These are phyloP conservation scores for Pogonus chalceus DNA, from an alignment of 1,140 invertebrate species.

Conservation along the genomic window DNA sequence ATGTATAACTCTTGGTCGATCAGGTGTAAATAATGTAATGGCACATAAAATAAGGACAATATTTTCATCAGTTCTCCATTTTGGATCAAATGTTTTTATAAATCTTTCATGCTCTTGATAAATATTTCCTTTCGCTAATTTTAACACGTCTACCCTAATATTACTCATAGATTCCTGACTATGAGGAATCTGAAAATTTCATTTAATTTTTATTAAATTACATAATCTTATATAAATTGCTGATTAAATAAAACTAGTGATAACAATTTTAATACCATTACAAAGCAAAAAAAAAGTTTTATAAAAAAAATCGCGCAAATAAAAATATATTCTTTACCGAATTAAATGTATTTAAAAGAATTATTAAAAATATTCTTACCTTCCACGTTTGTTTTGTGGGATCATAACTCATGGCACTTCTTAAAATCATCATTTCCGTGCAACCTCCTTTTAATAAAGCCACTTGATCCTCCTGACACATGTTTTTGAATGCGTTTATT, in stretches of 20 bases:
- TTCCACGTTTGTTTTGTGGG: conserved; percentile 75
- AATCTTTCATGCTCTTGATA: conserved; percentile 77
- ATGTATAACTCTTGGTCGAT: conserved; percentile 69
- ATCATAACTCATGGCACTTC: conserved; percentile 82
- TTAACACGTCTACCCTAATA: conserved; percentile 75
- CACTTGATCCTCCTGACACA: conserved; percentile 86
- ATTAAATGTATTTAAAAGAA: conserved; percentile 5
- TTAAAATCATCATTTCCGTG: conserved; percentile 85
- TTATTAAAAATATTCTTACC: conserved; percentile 35
- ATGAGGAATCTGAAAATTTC: conserved; percentile 52
- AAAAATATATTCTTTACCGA: conserved; percentile 10
- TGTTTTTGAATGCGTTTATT: conserved; percentile 76
- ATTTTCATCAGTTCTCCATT: conserved; percentile 74
- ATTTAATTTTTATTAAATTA: conserved; percentile 1
- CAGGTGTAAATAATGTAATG: conserved; percentile 79
- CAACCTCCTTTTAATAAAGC: conserved; percentile 80
- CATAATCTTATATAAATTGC: neutral
- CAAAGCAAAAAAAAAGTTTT: no score
- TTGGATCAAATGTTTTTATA: conserved; percentile 66
- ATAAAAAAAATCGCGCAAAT: conserved; percentile 10
- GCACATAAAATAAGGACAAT: conserved; percentile 83
- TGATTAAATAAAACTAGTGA: no score
- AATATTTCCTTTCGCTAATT: conserved; percentile 75
- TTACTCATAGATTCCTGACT: conserved; percentile 57
- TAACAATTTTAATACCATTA: conserved; percentile 4